These are phyloP conservation scores for Mylabris sibirica DNA, from an alignment of 2,888 invertebrate genomes.

Conservation along the genomic window DNA sequence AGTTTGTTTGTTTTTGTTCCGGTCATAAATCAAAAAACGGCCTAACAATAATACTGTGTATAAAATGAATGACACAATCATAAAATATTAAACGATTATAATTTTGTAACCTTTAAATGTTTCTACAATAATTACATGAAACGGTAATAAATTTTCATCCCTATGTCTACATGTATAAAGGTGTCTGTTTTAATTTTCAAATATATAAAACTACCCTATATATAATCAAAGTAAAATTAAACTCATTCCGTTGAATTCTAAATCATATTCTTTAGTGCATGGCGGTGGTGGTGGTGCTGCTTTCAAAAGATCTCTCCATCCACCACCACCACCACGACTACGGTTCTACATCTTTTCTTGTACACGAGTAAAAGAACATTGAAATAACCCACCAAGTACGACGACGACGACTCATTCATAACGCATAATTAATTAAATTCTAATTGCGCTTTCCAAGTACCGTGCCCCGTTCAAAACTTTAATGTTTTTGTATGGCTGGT, in stretches of 20 bases:
- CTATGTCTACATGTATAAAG: background rate
- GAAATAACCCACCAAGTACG: constrained; percentile 38
- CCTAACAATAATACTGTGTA: constrained; percentile 19
- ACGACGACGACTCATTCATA: constrained; percentile 55
- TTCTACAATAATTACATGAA: constrained; percentile 21
- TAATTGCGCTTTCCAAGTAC: constrained; percentile 57
- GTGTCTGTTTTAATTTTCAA: constrained; percentile 27
- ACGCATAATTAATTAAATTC: constrained; percentile 63
- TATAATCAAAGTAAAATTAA: constrained; percentile 48
- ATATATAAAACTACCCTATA: constrained; percentile 20
- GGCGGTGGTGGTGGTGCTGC: constrained; percentile 38
- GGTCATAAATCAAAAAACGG: constrained; percentile 14
- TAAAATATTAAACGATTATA: constrained; percentile 23
- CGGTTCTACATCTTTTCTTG: constrained; percentile 22
- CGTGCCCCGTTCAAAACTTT: constrained; percentile 56
- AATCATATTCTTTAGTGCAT: constrained; percentile 45
- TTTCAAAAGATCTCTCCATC: constrained; percentile 25
- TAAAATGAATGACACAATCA: constrained; percentile 10
- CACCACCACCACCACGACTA: constrained; percentile 16
- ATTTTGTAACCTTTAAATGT: constrained; percentile 15
- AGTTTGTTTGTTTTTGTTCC: background rate
- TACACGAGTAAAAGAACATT: constrained; percentile 39
- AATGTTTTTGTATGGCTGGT: constrained; percentile 55
- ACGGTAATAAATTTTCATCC: constrained; percentile 25
- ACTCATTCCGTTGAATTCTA: constrained; percentile 48